Base-by-base conservation (phyloP, 2,113 vertebrate species). In the Serinus canaria region DNA sequence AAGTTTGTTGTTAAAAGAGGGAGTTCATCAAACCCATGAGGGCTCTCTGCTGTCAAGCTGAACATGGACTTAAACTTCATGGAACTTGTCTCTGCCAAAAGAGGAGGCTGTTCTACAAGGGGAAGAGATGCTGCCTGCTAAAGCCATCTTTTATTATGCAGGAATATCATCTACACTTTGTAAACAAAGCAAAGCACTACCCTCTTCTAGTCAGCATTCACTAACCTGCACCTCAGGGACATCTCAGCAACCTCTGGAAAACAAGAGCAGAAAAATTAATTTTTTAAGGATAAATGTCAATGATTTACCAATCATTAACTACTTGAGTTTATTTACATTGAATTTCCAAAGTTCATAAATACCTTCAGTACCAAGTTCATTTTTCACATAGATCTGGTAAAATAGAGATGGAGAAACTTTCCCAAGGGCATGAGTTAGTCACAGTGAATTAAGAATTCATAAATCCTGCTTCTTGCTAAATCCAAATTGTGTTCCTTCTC, bases 341-440 rank as follows among this genome's bases (percentile, higher is more conserved):
- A 79, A 62, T 69, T 90, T 83, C 53, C 66, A 37, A 59, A 55
- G 25, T 74, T 66, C 68, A 47, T 16, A 49, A 83, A 80, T 43
- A 62, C 46, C 55, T 50, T 82, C 21, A 69, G 2, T 49, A 43
- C 15, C 17, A 9, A 72, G 30, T 67, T 88, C 44, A 41, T 74
- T 80, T 88, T 93, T 63, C 24, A 6, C n/a, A 13, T 6, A 13
- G 39, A 46, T 35, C 67, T 80, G 30, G n/a, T 67, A 78, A 91
- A 92, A 47, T 1, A 88, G 62, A 69, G 73, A 72, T 52, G 59
- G 56, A 72, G 39, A 79, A 28, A 66, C 23, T 74, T 88, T 83
- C 43, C 87, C 75, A 80, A 87, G 87, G 79, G 79, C 43, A 55
- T 23, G 47, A 94, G 41, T 80, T 92, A 94, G 70, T 86, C 91